phyloP scores from a whole-genome alignment of 2,113 vertebrate species.

The Epinephelus fuscoguttatus region DNA sequence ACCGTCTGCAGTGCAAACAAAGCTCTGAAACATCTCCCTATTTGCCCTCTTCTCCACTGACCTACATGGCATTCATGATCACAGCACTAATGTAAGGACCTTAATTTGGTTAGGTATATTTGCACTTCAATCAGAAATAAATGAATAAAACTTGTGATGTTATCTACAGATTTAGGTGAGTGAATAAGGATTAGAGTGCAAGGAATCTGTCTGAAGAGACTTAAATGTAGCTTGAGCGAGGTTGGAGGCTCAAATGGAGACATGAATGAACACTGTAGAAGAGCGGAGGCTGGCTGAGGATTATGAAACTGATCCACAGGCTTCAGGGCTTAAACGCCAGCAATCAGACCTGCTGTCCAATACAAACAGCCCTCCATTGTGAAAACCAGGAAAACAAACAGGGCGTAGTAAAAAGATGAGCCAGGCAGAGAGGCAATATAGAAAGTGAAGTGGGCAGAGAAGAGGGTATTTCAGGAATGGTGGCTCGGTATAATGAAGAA shows the following conservation, averaged over 20 bases:
- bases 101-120: not conserved
- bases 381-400: conserved; percentile 5
- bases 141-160: not conserved
- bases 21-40: conserved; percentile 44
- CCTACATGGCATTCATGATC: conserved; percentile 38
- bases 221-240: not conserved
- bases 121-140: not conserved
- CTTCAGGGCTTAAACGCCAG: conserved; percentile 48
- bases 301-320: conserved; percentile 51
- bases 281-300: conserved; percentile 32
- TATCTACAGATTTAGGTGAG: conserved; percentile 10
- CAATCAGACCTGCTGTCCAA: conserved; percentile 33
- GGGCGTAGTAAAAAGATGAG: not conserved
- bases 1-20: conserved; percentile 51
- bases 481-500: not conserved
- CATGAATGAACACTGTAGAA: conserved; percentile 17
- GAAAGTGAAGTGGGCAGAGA: not conserved
- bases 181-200: not conserved
- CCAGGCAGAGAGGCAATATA: not conserved
- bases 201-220: not conserved
- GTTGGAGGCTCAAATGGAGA: conserved; percentile 21
- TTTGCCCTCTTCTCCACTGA: conserved; percentile 48
- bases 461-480: not conserved
- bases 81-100: not conserved
- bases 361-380: conserved; percentile 6